Base-by-base conservation (phyloP, 30 jellyfish, hydroid and myxozoan genomes). In the Cassiopea andromeda region DNA sequence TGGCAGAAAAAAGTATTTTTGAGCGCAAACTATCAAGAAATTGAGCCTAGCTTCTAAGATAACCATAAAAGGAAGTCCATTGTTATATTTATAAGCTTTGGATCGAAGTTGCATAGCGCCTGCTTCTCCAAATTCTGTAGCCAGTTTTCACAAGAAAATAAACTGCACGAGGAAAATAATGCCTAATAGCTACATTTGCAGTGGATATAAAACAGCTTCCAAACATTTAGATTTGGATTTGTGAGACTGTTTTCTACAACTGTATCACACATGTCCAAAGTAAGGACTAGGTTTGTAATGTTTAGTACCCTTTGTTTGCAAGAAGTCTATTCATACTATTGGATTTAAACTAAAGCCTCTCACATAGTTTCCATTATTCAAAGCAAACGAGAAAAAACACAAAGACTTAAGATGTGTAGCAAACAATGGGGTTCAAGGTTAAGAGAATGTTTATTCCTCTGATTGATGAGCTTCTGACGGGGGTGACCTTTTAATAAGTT, bases 391-490 rank as follows among this genome's bases (percentile, higher is more conserved):
- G 49, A 50, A 45, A 48, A 48, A 45, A 58, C 84, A 83, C 84
- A 69, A 70, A 69, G 77, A 54, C 16, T 46, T 19, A 10, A 82
- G 70, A 44, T 71, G 44, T 48, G 59, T 84, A 68, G 1, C n/a
- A n/a, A 46, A 83, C 70, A 83, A 83, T 48, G 54, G 75, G 74
- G 27, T 68, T 71, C 91, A 4, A 38, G 68, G 79, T 13, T 46
- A 43, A 47, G 78, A 59, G 91, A 69, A 70, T 83, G 16, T 69
- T 69, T 69, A 54, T 69, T 80, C 78, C 84, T 14, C 14, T 72
- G 91, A 83, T 83, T 54, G 58, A 70, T 69, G 77, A 46, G 84
- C 18, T 16, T 16, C 27, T 81, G 90, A 81, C 90, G 90, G 90
- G 90, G 90, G 90, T 81, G 76, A 1, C 64, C 45, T 57, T 12